Evolutionary conservation across 2,113 vertebrate species (phyloP).

Genomic region (Phrynosoma blainvillii): DNA sequence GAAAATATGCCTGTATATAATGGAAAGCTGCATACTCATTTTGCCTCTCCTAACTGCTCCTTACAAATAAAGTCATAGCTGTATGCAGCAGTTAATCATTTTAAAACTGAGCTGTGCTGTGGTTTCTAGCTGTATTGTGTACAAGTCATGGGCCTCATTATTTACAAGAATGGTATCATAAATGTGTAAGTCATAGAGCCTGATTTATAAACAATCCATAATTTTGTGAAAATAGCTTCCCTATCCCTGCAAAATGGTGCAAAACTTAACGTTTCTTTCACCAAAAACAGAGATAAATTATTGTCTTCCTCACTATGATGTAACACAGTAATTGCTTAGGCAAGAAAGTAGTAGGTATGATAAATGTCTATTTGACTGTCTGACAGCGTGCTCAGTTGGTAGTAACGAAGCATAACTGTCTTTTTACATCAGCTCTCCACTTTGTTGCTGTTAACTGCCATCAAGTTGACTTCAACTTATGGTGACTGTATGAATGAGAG

Average conservation of each 20-base stretch:
- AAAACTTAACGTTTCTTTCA: slow-evolving; percentile 57
- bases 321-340: slow-evolving; percentile 33
- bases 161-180: slow-evolving; percentile 85
- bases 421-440: slow-evolving; percentile 4
- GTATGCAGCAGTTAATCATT: slow-evolving; percentile 86
- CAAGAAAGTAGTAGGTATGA: slow-evolving; percentile 46
- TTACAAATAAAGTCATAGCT: slow-evolving; percentile 88
- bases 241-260: slow-evolving; percentile 21
- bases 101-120: slow-evolving; percentile 87
- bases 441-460: no score
- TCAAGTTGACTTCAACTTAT: no score
- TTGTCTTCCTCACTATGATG: not conserved
- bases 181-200: slow-evolving; percentile 82
- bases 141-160: slow-evolving; percentile 85
- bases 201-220: slow-evolving; percentile 87
- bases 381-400: not conserved
- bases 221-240: slow-evolving; percentile 74
- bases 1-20: slow-evolving; percentile 90
- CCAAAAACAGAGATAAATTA: not conserved
- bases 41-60: slow-evolving; percentile 88
- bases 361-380: slow-evolving; percentile 27
- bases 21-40: slow-evolving; percentile 88
- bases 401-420: slow-evolving; percentile 18
- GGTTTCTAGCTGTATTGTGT: slow-evolving; percentile 83
- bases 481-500: no score